These are phyloP conservation scores for Jordanella pulchra DNA, from an alignment of 2,797 vertebrate genomes.

Conservation along the genomic window DNA sequence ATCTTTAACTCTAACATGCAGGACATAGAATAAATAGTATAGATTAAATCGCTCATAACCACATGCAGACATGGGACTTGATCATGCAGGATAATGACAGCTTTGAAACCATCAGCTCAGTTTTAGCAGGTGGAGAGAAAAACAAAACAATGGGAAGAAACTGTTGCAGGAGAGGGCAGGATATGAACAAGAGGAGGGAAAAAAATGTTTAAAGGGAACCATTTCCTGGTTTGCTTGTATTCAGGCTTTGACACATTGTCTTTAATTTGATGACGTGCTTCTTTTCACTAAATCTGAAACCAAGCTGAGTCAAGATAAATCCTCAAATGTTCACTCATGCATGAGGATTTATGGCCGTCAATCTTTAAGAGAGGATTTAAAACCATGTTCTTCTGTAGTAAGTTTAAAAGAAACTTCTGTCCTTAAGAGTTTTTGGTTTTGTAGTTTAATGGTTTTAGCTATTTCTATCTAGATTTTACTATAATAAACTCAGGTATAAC, in stretches of 20 bases:
- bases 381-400: too few species aligned
- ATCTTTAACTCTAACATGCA: background rate
- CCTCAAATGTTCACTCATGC: background rate
- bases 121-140: slow-evolving; percentile 13
- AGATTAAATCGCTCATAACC: background rate
- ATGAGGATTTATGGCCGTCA: too few species aligned
- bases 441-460: too few species aligned
- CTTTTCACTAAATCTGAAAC: background rate
- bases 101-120: slow-evolving; percentile 10
- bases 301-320: background rate
- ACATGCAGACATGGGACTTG: background rate
- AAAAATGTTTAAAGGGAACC: slow-evolving; percentile 25
- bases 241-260: slow-evolving; percentile 34
- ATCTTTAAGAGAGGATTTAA: background rate
- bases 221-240: slow-evolving; percentile 40
- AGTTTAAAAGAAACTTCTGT: too few species aligned
- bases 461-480: too few species aligned
- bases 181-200: slow-evolving; percentile 28
- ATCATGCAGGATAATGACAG: background rate
- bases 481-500: too few species aligned
- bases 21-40: too few species aligned
- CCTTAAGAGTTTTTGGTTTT: too few species aligned
- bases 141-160: slow-evolving; percentile 18
- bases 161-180: slow-evolving; percentile 23
- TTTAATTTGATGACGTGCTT: slow-evolving; percentile 19